Base-by-base conservation (phyloP, 2,888 invertebrate species). In the Parnassius glacialis region DNA sequence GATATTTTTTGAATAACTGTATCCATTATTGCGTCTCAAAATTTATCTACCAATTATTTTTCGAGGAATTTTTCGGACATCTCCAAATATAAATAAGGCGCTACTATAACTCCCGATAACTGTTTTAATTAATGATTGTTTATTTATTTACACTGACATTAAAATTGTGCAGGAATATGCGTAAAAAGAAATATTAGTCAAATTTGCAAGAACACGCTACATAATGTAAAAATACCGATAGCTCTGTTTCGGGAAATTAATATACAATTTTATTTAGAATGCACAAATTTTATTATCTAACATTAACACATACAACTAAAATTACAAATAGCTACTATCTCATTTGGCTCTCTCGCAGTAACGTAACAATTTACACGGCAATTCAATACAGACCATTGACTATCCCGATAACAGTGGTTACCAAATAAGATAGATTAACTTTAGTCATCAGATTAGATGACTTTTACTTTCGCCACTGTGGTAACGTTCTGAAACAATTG, bases 401-500 rank as follows among this genome's bases (percentile, higher is more conserved):
- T 44, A 44, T 43, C 13, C 2, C 42, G n/a, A 52, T 59, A 55
- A 59, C 43, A 34, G 61, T 42, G 10, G 58, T 57, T 61, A 57
- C 57, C 57, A 55, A 64, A 63, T 63, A 59, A 59, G 55, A 63
- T 59, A 55, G 59, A 63, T 63, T 59, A 59, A 41, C 34, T 16
- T 64, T 67, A 65, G 62, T 65, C 66, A 62, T 65, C 65, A 42
- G 54, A 59, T 59, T 62, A 60, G 62, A 55, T 58, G 52, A 52
- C 50, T 62, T 55, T 61, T 53, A 65, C 68, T 69, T 69, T 69
- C 67, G 64, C 68, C 25, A 25, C 34, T 58, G 65, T 53, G 50
- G 59, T 59, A 64, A 70, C 47, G 52, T 43, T 68, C 65, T 68
- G 68, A 78, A 75, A 80, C 84, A 78, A 80, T 78, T 71, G 69